phyloP scores from a whole-genome alignment of 2,797 vertebrate genomes.

The Notolepis coatsorum region DNA sequence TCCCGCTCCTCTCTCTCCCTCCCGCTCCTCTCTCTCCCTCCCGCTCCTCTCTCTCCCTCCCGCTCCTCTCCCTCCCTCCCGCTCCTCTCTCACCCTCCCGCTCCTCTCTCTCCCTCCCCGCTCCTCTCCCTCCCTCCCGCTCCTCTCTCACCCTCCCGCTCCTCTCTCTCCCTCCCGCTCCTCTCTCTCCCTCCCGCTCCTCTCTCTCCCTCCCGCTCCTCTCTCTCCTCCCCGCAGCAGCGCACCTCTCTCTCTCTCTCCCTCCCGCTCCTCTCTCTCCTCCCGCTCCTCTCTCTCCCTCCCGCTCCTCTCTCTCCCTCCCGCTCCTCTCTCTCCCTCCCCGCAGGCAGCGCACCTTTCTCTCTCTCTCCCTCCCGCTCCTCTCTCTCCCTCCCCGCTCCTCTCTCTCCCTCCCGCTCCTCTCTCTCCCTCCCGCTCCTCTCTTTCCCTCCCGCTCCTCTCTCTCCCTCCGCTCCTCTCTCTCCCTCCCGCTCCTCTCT shows the following conservation, averaged over 20 bases:
- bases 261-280: conserved; percentile 55
- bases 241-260: conserved; percentile 54
- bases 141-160: too few relatives aligned
- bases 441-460: conserved; percentile 55
- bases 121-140: conserved; percentile 60
- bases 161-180: conserved; percentile 61
- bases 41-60: too few relatives aligned
- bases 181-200: conserved; percentile 60
- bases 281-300: conserved; percentile 59
- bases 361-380: conserved; percentile 57
- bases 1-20: too few relatives aligned
- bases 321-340: conserved; percentile 61
- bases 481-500: conserved; percentile 57
- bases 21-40: too few relatives aligned
- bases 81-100: conserved; percentile 60
- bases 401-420: conserved; percentile 60
- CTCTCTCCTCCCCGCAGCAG: conserved; percentile 58
- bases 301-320: conserved; percentile 55
- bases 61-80: conserved; percentile 36
- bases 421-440: too few relatives aligned
- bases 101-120: too few relatives aligned
- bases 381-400: too few relatives aligned
- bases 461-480: too few relatives aligned
- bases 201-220: too few relatives aligned
- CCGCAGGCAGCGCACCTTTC: too few relatives aligned